These are phyloP conservation scores for Lepus timidus DNA, from an alignment of 2,113 vertebrate genomes.

Conservation along the genomic window DNA sequence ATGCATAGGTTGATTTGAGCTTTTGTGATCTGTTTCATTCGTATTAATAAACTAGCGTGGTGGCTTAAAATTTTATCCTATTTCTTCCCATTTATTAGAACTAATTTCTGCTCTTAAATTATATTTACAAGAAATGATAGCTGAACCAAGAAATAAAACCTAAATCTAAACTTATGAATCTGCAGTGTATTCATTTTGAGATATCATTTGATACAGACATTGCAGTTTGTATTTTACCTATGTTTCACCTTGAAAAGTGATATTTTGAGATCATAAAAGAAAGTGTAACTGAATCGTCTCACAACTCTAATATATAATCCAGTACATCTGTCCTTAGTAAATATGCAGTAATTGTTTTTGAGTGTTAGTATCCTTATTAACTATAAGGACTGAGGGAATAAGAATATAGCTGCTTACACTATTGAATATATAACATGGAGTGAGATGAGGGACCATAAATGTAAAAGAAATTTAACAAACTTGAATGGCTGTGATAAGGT, in stretches of 20 bases:
- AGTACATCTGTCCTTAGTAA: background rate
- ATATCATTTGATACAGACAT: background rate
- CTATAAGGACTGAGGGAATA: background rate
- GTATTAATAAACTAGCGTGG: background rate
- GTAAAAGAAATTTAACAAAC: background rate
- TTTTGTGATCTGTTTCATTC: constrained; percentile 16
- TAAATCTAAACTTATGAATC: background rate
- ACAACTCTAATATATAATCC: background rate
- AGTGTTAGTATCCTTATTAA: constrained; percentile 34
- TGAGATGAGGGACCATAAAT: background rate
- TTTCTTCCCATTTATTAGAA: constrained; percentile 17
- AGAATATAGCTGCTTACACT: background rate
- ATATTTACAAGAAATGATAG: background rate
- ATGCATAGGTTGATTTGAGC: background rate
- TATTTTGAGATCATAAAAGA: constrained; percentile 11
- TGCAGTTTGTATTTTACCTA: background rate
- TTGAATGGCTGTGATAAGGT: background rate
- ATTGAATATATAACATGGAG: background rate
- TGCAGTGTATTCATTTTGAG: background rate
- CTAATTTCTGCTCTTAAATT: constrained; percentile 34
- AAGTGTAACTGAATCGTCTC: constrained; percentile 18
- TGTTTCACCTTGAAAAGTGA: background rate
- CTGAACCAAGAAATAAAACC: constrained; percentile 2
- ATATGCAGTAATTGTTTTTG: background rate
- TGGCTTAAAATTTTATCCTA: background rate